phyloP scores from a whole-genome alignment of 1,140 invertebrate genomes.

The Bombyx mori region DNA sequence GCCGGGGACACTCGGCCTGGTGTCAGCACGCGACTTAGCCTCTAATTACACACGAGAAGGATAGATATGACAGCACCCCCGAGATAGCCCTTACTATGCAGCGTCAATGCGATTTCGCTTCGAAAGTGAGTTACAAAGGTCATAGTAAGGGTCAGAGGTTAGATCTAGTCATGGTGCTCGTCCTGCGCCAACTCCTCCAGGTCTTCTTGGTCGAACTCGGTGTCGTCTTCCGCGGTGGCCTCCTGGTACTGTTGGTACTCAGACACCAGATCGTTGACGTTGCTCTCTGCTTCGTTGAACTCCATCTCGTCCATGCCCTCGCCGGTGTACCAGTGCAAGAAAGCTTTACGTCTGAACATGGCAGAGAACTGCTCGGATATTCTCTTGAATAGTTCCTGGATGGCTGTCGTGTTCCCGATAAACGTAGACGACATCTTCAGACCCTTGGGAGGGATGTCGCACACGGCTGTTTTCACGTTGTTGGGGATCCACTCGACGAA shows the following conservation, averaged over 20 bases:
- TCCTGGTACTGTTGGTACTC: conserved; percentile 93
- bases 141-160: neutral
- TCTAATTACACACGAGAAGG: conserved; percentile 35
- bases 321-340: conserved; percentile 82
- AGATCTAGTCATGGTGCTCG: conserved; percentile 42
- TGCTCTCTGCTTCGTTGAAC: conserved; percentile 84
- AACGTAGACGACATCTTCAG: conserved; percentile 85
- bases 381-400: conserved; percentile 82
- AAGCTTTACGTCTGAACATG: conserved; percentile 90
- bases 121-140: neutral
- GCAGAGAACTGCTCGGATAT: conserved; percentile 78
- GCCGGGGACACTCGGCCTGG: conserved; percentile 9
- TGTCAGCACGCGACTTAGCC: conserved; percentile 30
- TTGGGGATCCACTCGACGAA: conserved; percentile 90
- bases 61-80: conserved; percentile 15
- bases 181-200: conserved; percentile 59
- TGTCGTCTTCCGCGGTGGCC: conserved; percentile 78
- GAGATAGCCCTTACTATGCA: conserved; percentile 7
- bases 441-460: conserved; percentile 75
- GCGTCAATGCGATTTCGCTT: neutral
- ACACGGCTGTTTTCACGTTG: conserved; percentile 74
- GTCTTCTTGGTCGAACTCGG: conserved; percentile 74
- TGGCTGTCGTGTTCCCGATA: conserved; percentile 84
- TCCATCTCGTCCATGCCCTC: conserved; percentile 93
- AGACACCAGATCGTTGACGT: conserved; percentile 57